Percentiles rank a stretch among this genome's conserved stretches.
Conservation (phyloP, 1,140 invertebrate genomes). For the Rhagoletis zephyria region DNA sequence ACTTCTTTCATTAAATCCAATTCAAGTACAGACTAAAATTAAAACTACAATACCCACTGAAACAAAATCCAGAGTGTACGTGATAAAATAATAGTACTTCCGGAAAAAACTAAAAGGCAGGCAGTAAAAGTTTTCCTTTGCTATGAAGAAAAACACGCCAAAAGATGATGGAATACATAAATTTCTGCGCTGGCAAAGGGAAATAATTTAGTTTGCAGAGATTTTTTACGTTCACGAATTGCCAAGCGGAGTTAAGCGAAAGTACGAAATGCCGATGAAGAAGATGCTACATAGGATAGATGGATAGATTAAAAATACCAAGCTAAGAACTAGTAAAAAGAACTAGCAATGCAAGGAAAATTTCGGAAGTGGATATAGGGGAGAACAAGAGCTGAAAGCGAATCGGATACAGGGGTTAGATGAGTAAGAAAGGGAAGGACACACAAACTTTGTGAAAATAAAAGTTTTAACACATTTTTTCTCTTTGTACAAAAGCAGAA, state of each 20-base stretch:
- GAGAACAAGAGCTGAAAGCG: too few species aligned
- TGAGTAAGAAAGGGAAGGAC: not conserved
- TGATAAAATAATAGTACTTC: not conserved
- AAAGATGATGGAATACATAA: not conserved
- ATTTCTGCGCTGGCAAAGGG: not conserved
- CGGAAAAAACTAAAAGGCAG: not conserved
- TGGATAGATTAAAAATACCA: not conserved
- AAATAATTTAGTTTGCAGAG: not conserved
- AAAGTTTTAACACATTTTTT: constrained; percentile 17
- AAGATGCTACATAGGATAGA: not conserved
- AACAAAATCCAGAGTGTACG: not conserved
- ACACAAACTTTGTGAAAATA: constrained; percentile 16
- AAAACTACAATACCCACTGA: not conserved
- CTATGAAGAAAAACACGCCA: not conserved
- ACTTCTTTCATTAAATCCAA: not conserved
- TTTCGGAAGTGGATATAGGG: not conserved
- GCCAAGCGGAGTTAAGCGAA: not conserved
- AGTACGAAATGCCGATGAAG: not conserved
- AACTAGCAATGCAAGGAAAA: not conserved
- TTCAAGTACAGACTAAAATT: not conserved
- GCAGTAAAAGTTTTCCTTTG: not conserved
- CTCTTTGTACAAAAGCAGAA: not conserved
- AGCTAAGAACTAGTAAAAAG: not conserved
- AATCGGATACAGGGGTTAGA: not conserved
- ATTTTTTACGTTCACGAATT: not conserved